A percentile compares a stretch with the other conserved stretches of the same genome.
These are phyloP conservation scores for Gryllus longicercus DNA, from an alignment of 2,888 invertebrate species.

Conservation along the genomic window DNA sequence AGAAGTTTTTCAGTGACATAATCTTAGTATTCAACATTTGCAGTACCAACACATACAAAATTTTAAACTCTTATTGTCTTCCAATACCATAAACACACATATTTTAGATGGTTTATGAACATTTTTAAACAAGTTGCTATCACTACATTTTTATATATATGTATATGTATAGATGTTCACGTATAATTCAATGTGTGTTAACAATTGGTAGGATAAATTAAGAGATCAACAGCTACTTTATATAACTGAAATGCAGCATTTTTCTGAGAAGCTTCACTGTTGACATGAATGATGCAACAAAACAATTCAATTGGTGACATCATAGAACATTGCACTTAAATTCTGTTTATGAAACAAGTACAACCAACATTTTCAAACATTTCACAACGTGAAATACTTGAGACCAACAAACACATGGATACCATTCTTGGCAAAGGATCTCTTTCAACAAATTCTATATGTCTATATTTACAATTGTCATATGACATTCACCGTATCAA, in stretches of 20 bases:
- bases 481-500: neutral
- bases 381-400: neutral
- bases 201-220: slow-evolving; percentile 27
- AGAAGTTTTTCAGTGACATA: slow-evolving; percentile 22
- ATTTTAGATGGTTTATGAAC: slow-evolving; percentile 26
- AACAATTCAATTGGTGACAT: too few species aligned
- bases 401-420: neutral
- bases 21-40: slow-evolving; percentile 22
- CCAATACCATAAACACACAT: slow-evolving; percentile 34
- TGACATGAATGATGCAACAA: too few species aligned
- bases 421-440: neutral
- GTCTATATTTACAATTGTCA: neutral
- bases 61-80: slow-evolving; percentile 35
- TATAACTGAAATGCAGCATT: too few species aligned
- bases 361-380: neutral
- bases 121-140: slow-evolving; percentile 18
- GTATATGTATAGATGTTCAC: slow-evolving; percentile 27
- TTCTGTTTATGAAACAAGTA: too few species aligned
- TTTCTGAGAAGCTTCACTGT: too few species aligned
- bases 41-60: slow-evolving; percentile 17
- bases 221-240: neutral
- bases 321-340: too few species aligned
- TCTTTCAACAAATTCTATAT: neutral
- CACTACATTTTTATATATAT: slow-evolving; percentile 26
- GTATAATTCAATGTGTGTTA: slow-evolving; percentile 26